Evolutionary conservation across 2,113 vertebrate genomes (phyloP).

Genomic region (Microcebus tavaratra): DNA sequence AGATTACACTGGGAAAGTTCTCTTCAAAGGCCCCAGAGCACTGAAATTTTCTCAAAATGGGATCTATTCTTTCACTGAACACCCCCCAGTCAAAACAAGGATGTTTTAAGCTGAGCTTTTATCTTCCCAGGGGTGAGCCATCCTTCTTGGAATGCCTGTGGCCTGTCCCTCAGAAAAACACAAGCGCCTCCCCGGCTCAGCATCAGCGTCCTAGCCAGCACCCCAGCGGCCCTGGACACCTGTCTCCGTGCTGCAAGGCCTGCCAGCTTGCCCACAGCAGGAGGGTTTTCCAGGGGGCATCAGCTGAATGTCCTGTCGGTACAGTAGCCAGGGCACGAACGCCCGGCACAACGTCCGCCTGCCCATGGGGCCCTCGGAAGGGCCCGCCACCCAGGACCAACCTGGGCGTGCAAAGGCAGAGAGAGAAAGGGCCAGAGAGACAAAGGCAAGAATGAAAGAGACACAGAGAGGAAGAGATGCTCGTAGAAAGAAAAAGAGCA

Average conservation of each 20-base stretch:
- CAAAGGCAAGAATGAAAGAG: background rate
- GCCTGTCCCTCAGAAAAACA: background rate
- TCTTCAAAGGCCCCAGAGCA: background rate
- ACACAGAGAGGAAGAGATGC: rapidly evolving
- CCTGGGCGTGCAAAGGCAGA: background rate
- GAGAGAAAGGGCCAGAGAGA: background rate
- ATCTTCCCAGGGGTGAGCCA: background rate
- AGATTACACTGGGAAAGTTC: background rate
- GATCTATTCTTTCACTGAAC: background rate
- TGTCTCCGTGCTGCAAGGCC: background rate
- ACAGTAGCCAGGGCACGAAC: background rate
- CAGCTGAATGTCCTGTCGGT: background rate
- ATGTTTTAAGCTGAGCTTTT: background rate
- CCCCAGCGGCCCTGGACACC: background rate
- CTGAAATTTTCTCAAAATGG: background rate
- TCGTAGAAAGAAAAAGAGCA: background rate
- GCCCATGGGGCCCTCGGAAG: background rate
- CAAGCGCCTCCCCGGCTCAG: background rate
- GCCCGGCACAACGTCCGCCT: background rate
- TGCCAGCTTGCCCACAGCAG: background rate
- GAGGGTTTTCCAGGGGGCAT: background rate
- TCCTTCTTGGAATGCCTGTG: background rate
- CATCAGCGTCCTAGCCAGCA: background rate
- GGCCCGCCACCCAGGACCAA: background rate
- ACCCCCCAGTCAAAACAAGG: background rate